A percentile compares a stretch with the other conserved stretches of the same genome.
Evolutionary conservation across 1,140 invertebrate genomes (phyloP).

Genomic region (Drosophila lini): DNA sequence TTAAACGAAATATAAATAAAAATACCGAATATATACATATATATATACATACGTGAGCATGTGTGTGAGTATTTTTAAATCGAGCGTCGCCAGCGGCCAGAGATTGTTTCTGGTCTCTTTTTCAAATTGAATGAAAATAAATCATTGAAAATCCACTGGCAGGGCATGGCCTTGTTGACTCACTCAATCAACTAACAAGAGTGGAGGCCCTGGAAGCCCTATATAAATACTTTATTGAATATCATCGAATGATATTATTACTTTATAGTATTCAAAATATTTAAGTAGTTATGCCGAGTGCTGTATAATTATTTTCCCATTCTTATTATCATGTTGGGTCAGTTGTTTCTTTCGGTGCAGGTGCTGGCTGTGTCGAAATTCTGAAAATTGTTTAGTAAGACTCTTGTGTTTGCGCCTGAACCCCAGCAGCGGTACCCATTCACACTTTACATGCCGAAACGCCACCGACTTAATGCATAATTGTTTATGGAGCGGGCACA

Average conservation of each 20-base stretch:
- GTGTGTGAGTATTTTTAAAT: slow-evolving; percentile 64
- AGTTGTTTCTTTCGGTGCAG: slow-evolving; percentile 11
- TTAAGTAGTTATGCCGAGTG: neutral
- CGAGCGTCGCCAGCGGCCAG: slow-evolving; percentile 40
- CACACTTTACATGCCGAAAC: slow-evolving; percentile 70
- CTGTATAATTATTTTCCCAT: neutral
- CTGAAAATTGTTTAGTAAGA: slow-evolving; percentile 12
- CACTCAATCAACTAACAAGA: slow-evolving; percentile 32
- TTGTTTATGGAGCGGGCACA: slow-evolving; percentile 73
- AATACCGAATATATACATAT: slow-evolving; percentile 40
- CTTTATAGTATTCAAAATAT: neutral
- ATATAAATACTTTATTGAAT: slow-evolving; percentile 7
- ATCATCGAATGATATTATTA: neutral
- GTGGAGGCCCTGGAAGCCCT: slow-evolving; percentile 28
- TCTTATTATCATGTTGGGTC: neutral
- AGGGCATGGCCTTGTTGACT: slow-evolving; percentile 46
- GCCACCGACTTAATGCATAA: slow-evolving; percentile 72
- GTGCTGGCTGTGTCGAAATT: slow-evolving; percentile 5
- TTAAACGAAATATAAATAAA: slow-evolving; percentile 72
- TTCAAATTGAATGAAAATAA: slow-evolving; percentile 63
- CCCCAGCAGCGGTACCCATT: slow-evolving; percentile 39
- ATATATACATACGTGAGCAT: slow-evolving; percentile 28
- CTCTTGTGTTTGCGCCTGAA: slow-evolving; percentile 10
- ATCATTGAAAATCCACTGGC: slow-evolving; percentile 58
- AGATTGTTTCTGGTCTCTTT: slow-evolving; percentile 58